phyloP scores from a whole-genome alignment of 2,888 invertebrate species.

The Doris montereyensis region DNA sequence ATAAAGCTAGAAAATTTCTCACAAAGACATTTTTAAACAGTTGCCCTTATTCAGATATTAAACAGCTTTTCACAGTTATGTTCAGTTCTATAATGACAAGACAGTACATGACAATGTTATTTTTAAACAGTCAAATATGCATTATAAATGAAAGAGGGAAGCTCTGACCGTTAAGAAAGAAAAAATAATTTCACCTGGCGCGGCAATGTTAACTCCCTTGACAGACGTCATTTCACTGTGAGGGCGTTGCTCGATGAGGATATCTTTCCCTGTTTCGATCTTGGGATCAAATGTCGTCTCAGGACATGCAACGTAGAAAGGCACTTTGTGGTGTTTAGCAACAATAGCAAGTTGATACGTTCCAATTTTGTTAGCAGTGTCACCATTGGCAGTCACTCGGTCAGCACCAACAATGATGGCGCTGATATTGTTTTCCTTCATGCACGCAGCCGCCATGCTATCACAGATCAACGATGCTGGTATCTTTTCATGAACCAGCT shows the following conservation, averaged over 20 bases:
- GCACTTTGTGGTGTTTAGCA: conserved; percentile 90
- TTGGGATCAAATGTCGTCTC: conserved; percentile 88
- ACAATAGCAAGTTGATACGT: conserved; percentile 85
- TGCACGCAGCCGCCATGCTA: conserved; percentile 92
- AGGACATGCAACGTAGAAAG: conserved; percentile 96
- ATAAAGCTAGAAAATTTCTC: too few species aligned
- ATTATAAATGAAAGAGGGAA: background rate
- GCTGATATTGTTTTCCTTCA: conserved; percentile 86
- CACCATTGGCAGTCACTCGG: conserved; percentile 95
- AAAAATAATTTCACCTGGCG: conserved; percentile 79
- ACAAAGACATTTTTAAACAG: too few species aligned
- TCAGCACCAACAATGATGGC: conserved; percentile 99
- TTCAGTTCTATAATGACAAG: too few species aligned
- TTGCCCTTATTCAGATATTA: too few species aligned
- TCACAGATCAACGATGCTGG: conserved; percentile 95
- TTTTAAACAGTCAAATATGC: too few species aligned
- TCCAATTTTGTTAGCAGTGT: conserved; percentile 99
- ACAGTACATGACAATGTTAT: too few species aligned
- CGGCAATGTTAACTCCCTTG: conserved; percentile 89
- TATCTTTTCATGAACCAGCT: conserved; percentile 85
- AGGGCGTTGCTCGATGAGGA: conserved; percentile 94
- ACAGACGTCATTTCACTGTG: conserved; percentile 92
- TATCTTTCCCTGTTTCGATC: conserved; percentile 85
- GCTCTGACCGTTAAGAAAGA: background rate
- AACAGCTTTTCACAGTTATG: too few species aligned